These are phyloP conservation scores for Leptopilina syphax DNA, from an alignment of 2,888 invertebrate genomes.

Conservation along the genomic window DNA sequence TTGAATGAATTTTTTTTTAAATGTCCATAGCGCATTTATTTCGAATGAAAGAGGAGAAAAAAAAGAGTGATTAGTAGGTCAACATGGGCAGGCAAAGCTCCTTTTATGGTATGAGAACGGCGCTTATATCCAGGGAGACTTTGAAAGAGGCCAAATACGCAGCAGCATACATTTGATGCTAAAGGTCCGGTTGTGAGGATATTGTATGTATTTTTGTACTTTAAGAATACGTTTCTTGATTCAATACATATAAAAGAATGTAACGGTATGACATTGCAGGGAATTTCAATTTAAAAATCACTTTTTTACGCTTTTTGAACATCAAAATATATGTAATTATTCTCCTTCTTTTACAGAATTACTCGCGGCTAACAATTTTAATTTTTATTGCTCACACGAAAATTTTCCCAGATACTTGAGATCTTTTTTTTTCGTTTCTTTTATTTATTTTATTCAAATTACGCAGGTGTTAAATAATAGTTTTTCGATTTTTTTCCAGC, in stretches of 20 bases:
- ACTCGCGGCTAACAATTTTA: background rate
- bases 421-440: too few relatives aligned
- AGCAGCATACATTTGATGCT: slow-evolving; percentile 55
- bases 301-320: slow-evolving; percentile 19
- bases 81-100: slow-evolving; percentile 66
- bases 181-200: slow-evolving; percentile 33
- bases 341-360: background rate
- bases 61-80: slow-evolving; percentile 52
- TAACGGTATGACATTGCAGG: slow-evolving; percentile 30
- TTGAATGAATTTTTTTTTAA: slow-evolving; percentile 12
- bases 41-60: background rate
- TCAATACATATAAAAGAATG: slow-evolving; percentile 23
- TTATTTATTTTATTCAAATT: too few relatives aligned
- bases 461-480: too few relatives aligned
- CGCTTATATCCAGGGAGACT: slow-evolving; percentile 67
- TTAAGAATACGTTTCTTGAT: slow-evolving; percentile 31
- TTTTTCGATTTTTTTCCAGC: too few relatives aligned
- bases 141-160: slow-evolving; percentile 70
- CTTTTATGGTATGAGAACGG: slow-evolving; percentile 71
- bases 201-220: slow-evolving; percentile 13
- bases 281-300: background rate
- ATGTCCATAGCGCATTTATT: background rate
- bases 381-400: background rate
- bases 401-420: too few relatives aligned
- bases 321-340: slow-evolving; percentile 10